phyloP scores from a whole-genome alignment of 2,113 vertebrate genomes.

The Grantiella picta region DNA sequence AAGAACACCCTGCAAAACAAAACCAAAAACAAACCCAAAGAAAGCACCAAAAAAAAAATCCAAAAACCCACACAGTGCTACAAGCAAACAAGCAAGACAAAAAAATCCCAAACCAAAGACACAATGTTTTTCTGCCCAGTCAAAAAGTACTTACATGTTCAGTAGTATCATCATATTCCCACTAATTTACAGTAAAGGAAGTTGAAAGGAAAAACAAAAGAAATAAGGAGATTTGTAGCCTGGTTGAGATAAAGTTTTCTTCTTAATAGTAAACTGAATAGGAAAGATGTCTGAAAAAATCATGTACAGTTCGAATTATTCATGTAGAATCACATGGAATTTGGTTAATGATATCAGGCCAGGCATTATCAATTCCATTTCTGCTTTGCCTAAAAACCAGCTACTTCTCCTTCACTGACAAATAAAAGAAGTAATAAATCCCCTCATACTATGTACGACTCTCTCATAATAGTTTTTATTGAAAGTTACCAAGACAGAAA shows the following conservation, averaged over 20 bases:
- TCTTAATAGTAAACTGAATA: constrained; percentile 3
- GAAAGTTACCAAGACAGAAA: neutral
- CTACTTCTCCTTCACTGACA: neutral
- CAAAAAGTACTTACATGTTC: constrained; percentile 94
- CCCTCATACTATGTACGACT: neutral
- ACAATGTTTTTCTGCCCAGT: constrained; percentile 33
- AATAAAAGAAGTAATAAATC: neutral
- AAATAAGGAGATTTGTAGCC: constrained; percentile 68
- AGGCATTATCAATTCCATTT: neutral
- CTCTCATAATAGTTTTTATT: neutral
- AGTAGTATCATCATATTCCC: constrained; percentile 98
- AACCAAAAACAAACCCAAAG: neutral
- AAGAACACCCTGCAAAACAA: neutral
- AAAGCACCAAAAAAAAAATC: neutral
- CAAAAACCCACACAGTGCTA: neutral
- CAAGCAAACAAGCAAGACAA: constrained; percentile 1
- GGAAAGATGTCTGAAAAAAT: neutral
- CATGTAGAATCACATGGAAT: neutral
- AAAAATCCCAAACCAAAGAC: neutral
- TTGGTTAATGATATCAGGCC: neutral
- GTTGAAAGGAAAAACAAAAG: constrained; percentile 75
- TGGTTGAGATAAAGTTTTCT: constrained; percentile 14
- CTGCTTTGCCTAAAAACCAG: neutral
- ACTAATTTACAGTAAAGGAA: constrained; percentile 84
- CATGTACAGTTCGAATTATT: neutral